Base-by-base conservation (phyloP, 37 sponge, comb jelly and placozoan genomes). In the Beroe ovata region DNA sequence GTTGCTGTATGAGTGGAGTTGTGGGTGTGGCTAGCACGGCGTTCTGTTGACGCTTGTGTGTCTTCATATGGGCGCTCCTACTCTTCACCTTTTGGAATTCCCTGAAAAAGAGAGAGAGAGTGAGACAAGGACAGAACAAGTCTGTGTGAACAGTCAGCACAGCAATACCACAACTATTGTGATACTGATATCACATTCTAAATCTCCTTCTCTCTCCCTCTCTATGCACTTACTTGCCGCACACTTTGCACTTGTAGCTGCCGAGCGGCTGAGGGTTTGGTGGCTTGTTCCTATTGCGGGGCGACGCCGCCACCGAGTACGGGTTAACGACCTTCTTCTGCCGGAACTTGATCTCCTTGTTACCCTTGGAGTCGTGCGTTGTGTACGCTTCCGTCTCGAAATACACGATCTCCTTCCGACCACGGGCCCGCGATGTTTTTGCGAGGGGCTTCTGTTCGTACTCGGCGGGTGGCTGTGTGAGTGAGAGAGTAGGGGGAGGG, bases 41-140 rank as follows among this genome's bases (percentile, higher is more conserved):
- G 54, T 77, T 77, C 54, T 77, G 84, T 29, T 77, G 84, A 6
- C 84, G 41, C 84, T 91, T 93, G 88, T 94, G 95, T 6, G 95
- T 93, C 91, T 96, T 94, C 96, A 94, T 96, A 91, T 94, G 95
- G 20, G 96, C 96, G 93, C 95, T 95, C 18, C 97, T 91, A 64
- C 94, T 94, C 77, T 96, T 96, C 66, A 96, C 94, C 61, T 95
- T 95, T 19, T 91, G 90, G 88, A 96, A 96, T 25, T 92, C 94
- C 64, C 97, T 94, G 71, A 71, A 35, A 61, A 16, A 42, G 60
- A 81, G 19, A 37, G 29, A 60, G 18, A n/a, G 64, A 26, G 18
- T 63, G 25, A 63, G 18, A 23, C 8, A 11, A 23, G 64, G 64
- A n/a, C n/a, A n/a, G n/a, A n/a, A n/a, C n/a, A n/a, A n/a, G n/a